Base-by-base conservation (phyloP, 1,140 invertebrate species). In the Conus betulinus region DNA sequence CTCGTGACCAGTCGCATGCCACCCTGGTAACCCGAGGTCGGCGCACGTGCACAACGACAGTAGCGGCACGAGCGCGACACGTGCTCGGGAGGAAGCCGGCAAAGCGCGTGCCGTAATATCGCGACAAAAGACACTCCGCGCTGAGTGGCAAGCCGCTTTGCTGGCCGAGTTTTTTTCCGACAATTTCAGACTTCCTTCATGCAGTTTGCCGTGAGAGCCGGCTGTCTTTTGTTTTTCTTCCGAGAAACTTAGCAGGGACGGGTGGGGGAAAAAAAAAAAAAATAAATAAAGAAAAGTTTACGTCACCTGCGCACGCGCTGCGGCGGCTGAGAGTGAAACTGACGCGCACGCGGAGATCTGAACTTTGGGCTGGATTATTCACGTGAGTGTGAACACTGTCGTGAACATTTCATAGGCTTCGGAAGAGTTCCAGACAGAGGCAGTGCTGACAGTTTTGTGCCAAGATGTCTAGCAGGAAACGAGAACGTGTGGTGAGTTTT, bases 1-100 rank as follows among this genome's bases (percentile, higher is more conserved):
- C 84, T 67, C 84, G 84, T 85, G 84, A 85, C 84, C 20, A 10
- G 63, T 74, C 84, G 63, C 84, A 53, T 85, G 84, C 60, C 52
- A 4, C n/a, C 63, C 84, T 85, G 84, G 84, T 85, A 85, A 85
- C 84, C 84, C 60, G 84, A 85, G 84, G 84, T 60, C 5, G n/a
- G 11, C 27, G 63, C 84, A 85, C 84, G 84, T 85, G 84, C 63
- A 51, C 63, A 23, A 67, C 57, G 39, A 60, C 63, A 13, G 84
- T 74, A 20, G 63, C 17, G 71, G 51, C 71, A 74, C 84, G 63
- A 74, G 60, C 52, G 25, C 15, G 84, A 51, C 84, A 85, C 84
- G 84, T 85, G 84, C 84, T 13, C 51, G 7, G 13, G 13, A 51
- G 11, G 52, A 57, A 71, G 51, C 25, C 71, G 39, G 60, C 79